Percentiles rank a stretch among this genome's conserved stretches.
Evolutionary conservation across 2,888 invertebrate species (phyloP).

Genomic region (Leptinotarsa rubiginosa): DNA sequence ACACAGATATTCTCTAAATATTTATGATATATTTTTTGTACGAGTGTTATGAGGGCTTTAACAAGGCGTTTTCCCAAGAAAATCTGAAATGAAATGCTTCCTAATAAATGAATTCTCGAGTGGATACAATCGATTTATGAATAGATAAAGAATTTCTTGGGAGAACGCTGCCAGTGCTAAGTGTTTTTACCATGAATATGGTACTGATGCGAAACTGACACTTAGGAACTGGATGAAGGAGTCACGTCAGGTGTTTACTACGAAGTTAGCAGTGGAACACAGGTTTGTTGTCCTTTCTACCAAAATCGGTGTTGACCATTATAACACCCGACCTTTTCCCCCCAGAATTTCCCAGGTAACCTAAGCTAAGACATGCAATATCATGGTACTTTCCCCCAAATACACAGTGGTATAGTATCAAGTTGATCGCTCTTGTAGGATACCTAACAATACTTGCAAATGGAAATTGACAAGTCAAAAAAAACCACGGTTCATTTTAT

Average conservation of each 20-base stretch:
- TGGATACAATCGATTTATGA: not conserved
- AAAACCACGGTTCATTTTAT: too few species aligned
- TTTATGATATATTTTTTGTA: not conserved
- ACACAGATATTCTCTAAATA: constrained; percentile 19
- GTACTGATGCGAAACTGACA: constrained; percentile 62
- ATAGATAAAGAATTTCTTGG: constrained; percentile 28
- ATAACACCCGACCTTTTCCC: constrained; percentile 20
- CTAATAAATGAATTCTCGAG: not conserved
- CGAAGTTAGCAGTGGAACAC: constrained; percentile 64
- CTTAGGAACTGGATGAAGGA: constrained; percentile 67
- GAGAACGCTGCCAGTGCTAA: constrained; percentile 59
- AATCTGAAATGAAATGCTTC: not conserved
- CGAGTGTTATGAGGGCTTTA: not conserved
- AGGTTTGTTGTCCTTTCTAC: constrained; percentile 62
- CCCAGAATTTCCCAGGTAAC: constrained; percentile 37
- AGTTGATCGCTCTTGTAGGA: not conserved
- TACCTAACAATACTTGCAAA: too few species aligned
- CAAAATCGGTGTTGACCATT: constrained; percentile 43
- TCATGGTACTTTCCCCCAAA: constrained; percentile 35
- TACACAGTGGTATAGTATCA: not conserved
- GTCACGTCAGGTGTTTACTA: constrained; percentile 64
- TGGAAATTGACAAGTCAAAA: not conserved
- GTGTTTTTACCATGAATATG: constrained; percentile 50
- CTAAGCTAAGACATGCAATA: constrained; percentile 1
- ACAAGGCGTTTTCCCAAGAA: not conserved